Conservation (phyloP, 2,797 vertebrate genomes). For the Harpagifer antarcticus region DNA sequence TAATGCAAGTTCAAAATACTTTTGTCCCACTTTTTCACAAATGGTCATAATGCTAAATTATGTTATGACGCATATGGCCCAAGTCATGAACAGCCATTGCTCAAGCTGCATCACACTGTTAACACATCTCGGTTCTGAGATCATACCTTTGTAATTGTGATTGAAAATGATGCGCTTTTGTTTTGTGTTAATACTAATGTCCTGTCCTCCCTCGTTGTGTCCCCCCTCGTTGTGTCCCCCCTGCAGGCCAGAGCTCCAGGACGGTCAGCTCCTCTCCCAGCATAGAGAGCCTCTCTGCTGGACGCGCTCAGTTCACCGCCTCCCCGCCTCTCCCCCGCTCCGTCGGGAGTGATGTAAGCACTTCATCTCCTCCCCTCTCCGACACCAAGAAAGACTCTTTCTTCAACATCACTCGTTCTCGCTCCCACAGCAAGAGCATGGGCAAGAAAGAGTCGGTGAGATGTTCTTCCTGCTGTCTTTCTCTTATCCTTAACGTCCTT, state of each 20-base stretch:
- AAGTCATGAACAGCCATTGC: neutral
- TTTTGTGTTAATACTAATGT: neutral
- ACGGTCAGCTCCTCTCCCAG: constrained; percentile 94
- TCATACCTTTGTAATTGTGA: neutral
- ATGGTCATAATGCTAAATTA: neutral
- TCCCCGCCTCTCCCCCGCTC: constrained; percentile 91
- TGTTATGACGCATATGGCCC: neutral
- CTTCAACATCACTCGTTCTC: constrained; percentile 96
- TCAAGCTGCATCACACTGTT: neutral
- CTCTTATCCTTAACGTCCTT: neutral
- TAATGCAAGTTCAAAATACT: too few relatives aligned
- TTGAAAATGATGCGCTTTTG: neutral
- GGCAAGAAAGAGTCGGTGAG: constrained; percentile 93
- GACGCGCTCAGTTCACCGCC: constrained; percentile 86
- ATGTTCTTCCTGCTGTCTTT: too few relatives aligned
- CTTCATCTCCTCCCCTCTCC: constrained; percentile 93
- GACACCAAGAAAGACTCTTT: constrained; percentile 95
- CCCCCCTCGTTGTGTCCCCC: neutral
- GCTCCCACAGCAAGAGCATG: constrained; percentile 96
- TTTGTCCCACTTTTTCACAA: too few relatives aligned
- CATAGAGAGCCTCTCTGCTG: constrained; percentile 92
- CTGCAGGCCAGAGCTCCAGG: constrained; percentile 89
- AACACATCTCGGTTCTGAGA: neutral
- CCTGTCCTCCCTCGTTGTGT: neutral
- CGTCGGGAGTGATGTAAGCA: constrained; percentile 88